Evolutionary conservation across 2,797 vertebrate species (phyloP).

Genomic region (Darevskia mixta): DNA sequence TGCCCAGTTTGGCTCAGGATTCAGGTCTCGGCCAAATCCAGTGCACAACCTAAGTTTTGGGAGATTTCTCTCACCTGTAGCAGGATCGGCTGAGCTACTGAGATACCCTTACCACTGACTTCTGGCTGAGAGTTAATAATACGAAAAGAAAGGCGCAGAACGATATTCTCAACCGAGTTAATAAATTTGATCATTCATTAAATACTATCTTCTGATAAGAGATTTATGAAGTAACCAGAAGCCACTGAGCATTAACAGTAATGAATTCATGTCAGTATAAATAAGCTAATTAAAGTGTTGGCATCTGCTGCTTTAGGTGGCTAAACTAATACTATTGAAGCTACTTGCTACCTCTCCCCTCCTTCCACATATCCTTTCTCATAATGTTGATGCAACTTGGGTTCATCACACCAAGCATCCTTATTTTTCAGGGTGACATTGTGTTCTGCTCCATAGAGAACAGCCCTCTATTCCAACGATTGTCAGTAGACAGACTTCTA

Average conservation of each 20-base stretch:
- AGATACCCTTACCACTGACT: background rate
- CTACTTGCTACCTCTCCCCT: background rate
- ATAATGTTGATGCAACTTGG: no score
- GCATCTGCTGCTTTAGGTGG: slow-evolving; percentile 41
- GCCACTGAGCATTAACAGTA: slow-evolving; percentile 18
- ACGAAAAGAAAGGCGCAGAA: background rate
- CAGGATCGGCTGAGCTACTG: background rate
- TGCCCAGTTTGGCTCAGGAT: no score
- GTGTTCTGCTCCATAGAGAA: no score
- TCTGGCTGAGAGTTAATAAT: background rate
- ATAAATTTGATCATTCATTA: background rate
- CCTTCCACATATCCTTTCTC: background rate
- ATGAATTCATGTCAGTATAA: slow-evolving; percentile 27
- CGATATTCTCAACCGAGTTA: background rate
- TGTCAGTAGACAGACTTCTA: no score
- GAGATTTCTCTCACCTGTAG: background rate
- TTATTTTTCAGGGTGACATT: no score
- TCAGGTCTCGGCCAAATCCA: no score
- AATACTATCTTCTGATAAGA: slow-evolving; percentile 4
- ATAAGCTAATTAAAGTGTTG: slow-evolving; percentile 35
- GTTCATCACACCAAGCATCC: no score
- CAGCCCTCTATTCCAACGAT: no score
- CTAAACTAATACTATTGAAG: slow-evolving; percentile 14
- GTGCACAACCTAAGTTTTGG: no score
- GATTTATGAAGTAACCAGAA: slow-evolving; percentile 43